These are phyloP conservation scores for Choreutis nemorana DNA, from an alignment of 2,888 invertebrate genomes.

Conservation along the genomic window DNA sequence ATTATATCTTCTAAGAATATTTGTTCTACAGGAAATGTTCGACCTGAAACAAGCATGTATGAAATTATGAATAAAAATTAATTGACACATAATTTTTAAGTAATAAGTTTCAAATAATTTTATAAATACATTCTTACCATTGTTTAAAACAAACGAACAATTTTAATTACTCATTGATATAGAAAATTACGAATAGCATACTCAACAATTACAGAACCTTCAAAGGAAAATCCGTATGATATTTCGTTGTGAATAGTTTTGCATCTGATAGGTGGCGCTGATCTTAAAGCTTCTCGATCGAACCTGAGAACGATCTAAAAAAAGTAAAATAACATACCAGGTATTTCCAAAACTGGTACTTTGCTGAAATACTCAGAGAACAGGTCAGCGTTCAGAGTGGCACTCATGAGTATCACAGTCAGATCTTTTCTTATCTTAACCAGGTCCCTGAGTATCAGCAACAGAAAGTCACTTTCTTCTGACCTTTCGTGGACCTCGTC, in stretches of 20 bases:
- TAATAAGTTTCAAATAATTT: too few relatives aligned
- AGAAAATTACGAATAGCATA: conserved; percentile 1
- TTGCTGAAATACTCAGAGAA: conserved; percentile 86
- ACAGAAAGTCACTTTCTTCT: conserved; percentile 88
- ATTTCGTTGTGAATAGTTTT: too few relatives aligned
- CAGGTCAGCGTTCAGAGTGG: conserved; percentile 85
- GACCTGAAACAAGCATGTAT: too few relatives aligned
- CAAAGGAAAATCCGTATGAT: too few relatives aligned
- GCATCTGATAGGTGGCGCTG: too few relatives aligned
- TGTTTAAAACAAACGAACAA: too few relatives aligned
- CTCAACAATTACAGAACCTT: not conserved
- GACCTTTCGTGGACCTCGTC: conserved; percentile 96
- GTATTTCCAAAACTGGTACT: conserved; percentile 81
- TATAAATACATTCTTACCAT: too few relatives aligned
- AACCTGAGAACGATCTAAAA: too few relatives aligned
- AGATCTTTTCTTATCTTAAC: conserved; percentile 76
- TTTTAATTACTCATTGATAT: too few relatives aligned
- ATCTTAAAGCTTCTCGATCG: too few relatives aligned
- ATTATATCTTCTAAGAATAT: conserved; percentile 83
- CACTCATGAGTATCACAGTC: conserved; percentile 91
- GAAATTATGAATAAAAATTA: conserved; percentile 14
- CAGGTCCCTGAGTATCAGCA: conserved; percentile 82
- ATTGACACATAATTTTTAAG: too few relatives aligned
- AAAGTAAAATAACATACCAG: too few relatives aligned
- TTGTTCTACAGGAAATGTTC: conserved; percentile 86